These are phyloP conservation scores for Nibea albiflora DNA, from an alignment of 2,113 vertebrate genomes.

Conservation along the genomic window DNA sequence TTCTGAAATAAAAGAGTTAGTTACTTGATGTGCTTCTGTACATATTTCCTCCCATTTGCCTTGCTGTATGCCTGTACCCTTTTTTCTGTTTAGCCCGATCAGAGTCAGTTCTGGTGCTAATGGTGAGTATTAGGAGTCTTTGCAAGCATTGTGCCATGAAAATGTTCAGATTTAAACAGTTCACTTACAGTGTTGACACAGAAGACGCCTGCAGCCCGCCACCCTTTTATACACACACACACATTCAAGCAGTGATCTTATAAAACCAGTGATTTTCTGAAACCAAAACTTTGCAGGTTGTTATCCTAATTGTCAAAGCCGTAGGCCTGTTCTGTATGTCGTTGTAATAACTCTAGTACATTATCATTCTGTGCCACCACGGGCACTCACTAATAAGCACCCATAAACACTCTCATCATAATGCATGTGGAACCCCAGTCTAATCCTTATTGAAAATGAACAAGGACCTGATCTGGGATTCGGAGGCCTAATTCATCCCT, in stretches of 20 bases:
- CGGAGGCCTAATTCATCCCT: conserved; percentile 58
- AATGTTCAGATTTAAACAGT: not conserved
- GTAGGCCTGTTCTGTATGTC: conserved; percentile 25
- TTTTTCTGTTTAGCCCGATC: not conserved
- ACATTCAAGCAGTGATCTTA: not conserved
- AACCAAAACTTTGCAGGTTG: conserved; percentile 17
- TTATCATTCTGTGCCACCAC: conserved; percentile 51
- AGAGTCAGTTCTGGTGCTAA: not conserved
- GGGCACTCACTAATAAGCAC: conserved; percentile 62
- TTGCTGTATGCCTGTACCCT: no score
- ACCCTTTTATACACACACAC: not conserved
- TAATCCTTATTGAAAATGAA: conserved; percentile 64
- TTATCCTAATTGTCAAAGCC: conserved; percentile 52
- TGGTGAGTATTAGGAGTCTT: not conserved
- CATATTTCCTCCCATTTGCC: no score
- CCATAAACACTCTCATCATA: conserved; percentile 69
- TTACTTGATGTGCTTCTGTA: no score
- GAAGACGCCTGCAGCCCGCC: not conserved
- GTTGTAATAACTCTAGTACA: conserved; percentile 50
- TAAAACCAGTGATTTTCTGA: conserved; percentile 14
- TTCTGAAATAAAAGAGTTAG: no score
- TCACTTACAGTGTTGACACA: not conserved
- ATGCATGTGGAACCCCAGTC: conserved; percentile 47
- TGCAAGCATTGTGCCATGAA: not conserved
- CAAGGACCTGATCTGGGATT: conserved; percentile 64